Conservation (phyloP, 2,797 vertebrate species). For the Micrastur ruficollis region DNA sequence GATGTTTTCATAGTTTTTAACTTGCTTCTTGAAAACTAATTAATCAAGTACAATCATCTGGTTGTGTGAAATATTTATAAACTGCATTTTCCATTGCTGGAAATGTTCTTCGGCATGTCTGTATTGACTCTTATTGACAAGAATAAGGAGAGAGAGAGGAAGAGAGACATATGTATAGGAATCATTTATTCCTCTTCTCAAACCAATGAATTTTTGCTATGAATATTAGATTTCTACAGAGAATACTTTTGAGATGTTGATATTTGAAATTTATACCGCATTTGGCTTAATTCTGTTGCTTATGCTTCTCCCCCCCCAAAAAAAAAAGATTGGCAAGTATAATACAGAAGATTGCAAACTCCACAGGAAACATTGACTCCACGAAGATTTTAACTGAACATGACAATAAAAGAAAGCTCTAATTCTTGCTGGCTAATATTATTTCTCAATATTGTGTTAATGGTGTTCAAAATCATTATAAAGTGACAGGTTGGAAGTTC, state of each 20-base stretch:
- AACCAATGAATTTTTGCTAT: neutral
- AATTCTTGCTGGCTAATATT: neutral
- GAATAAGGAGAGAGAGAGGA: neutral
- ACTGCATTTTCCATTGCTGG: constrained; percentile 13
- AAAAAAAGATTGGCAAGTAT: neutral
- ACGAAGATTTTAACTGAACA: neutral
- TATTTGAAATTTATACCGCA: neutral
- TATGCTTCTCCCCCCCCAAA: neutral
- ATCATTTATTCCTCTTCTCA: neutral
- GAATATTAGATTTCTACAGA: neutral
- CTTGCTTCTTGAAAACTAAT: constrained; percentile 43
- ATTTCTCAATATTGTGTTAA: neutral
- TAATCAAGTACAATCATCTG: constrained; percentile 48
- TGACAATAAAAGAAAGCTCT: neutral
- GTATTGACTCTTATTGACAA: constrained; percentile 17
- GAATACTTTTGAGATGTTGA: neutral
- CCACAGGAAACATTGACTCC: neutral
- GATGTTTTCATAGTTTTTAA: constrained; percentile 13
- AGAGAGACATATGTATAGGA: neutral
- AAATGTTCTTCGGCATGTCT: neutral
- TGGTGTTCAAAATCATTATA: neutral
- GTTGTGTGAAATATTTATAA: constrained; percentile 53
- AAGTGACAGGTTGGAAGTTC: neutral
- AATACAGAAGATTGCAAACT: neutral
- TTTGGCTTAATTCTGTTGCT: neutral